Evolutionary conservation across 2,888 invertebrate genomes (phyloP).

Genomic region (Suillia variegata): DNA sequence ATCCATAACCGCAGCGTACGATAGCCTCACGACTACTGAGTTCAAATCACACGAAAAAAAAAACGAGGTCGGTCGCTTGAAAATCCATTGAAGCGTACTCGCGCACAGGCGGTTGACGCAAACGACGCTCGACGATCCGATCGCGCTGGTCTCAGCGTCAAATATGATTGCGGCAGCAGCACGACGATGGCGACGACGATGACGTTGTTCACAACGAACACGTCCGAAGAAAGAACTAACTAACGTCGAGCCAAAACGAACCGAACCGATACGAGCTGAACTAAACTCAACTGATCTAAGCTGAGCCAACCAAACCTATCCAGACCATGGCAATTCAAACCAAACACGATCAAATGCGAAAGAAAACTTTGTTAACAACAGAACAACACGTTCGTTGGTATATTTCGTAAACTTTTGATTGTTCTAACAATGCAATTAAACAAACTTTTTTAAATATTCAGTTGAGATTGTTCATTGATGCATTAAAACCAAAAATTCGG

Average conservation of each 20-base stretch:
- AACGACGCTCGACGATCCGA: neutral
- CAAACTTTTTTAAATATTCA: too few species aligned
- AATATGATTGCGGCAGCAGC: neutral
- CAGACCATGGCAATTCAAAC: too few species aligned
- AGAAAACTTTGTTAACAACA: too few species aligned
- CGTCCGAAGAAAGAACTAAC: neutral
- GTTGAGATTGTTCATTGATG: too few species aligned
- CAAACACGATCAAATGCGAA: too few species aligned
- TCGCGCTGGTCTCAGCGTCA: neutral
- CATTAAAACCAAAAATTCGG: too few species aligned
- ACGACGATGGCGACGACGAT: neutral
- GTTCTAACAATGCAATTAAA: too few species aligned
- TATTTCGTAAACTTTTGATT: too few species aligned
- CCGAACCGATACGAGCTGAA: too few species aligned
- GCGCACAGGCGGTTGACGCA: conserved; percentile 20
- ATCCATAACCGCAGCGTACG: conserved; percentile 23
- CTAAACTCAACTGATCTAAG: too few species aligned
- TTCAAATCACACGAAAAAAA: conserved; percentile 42
- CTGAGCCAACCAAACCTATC: too few species aligned
- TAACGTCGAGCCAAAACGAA: neutral
- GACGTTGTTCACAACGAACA: neutral
- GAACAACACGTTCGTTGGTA: too few species aligned
- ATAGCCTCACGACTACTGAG: conserved; percentile 35
- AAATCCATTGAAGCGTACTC: conserved; percentile 12
- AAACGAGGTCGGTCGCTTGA: conserved; percentile 35